A percentile compares a stretch with the other conserved stretches of the same genome.
phyloP scores from a whole-genome alignment of 2,113 vertebrate species.

The Nymphicus hollandicus region DNA sequence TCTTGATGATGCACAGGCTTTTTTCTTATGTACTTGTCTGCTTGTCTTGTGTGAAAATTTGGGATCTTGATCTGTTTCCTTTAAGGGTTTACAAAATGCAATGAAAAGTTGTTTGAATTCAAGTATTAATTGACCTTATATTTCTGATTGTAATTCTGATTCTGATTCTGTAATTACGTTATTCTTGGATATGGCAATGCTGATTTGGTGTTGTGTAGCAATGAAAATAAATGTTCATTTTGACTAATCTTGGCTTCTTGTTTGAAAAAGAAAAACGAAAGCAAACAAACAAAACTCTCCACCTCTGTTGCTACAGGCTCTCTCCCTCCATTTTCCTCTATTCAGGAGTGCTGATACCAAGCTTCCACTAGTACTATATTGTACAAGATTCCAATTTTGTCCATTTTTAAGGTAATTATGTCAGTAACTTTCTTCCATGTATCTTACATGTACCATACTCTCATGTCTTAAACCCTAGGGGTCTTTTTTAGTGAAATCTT shows the following conservation, averaged over 20 bases:
- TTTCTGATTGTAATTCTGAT: background rate
- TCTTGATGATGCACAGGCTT: background rate
- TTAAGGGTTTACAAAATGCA: background rate
- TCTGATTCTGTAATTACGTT: background rate
- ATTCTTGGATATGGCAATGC: background rate
- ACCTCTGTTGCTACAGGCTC: background rate
- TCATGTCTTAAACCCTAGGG: rapidly evolving
- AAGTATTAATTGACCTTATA: background rate
- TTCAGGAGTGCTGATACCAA: background rate
- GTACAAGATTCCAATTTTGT: background rate
- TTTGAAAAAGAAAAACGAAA: background rate
- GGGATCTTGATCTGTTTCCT: background rate
- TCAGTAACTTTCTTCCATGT: background rate
- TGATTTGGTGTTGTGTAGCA: background rate
- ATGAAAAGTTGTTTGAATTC: background rate
- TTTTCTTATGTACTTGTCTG: background rate
- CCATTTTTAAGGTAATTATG: background rate
- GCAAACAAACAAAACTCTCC: background rate
- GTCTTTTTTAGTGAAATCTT: background rate
- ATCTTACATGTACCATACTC: background rate
- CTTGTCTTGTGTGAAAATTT: background rate
- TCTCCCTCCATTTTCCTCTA: background rate
- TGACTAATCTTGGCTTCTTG: background rate
- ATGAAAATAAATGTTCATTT: background rate
- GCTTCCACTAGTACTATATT: background rate